Conservation (phyloP, 2,113 vertebrate species). For the Thamnophis sirtalis region DNA sequence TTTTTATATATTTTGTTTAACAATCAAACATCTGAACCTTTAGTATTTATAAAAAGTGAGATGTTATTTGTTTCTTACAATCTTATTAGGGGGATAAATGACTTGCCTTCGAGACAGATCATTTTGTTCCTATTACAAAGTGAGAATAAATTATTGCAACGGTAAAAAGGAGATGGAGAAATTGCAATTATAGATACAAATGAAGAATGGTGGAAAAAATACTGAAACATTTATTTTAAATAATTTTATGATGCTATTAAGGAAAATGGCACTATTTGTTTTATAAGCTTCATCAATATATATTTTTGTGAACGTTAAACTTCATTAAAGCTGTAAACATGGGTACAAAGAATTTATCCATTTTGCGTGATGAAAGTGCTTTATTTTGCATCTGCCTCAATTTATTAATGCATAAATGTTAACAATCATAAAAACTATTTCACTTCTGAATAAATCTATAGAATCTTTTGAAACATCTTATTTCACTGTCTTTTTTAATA, state of each 20-base stretch:
- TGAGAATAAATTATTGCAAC: conserved; percentile 43
- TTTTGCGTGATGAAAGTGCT: conserved; percentile 25
- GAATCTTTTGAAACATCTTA: conserved; percentile 32
- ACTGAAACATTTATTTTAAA: conserved; percentile 47
- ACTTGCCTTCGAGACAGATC: conserved; percentile 35
- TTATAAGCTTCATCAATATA: conserved; percentile 28
- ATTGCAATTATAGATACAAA: conserved; percentile 48
- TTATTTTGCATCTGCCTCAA: conserved; percentile 27
- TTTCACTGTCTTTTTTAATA: conserved; percentile 28
- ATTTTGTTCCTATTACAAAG: conserved; percentile 38
- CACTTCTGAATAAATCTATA: conserved; percentile 16
- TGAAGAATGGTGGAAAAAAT: conserved; percentile 39
- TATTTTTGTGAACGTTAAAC: conserved; percentile 42
- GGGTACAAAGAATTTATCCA: neutral
- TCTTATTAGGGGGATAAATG: conserved; percentile 35
- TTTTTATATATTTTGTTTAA: conserved; percentile 37
- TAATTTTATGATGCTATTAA: conserved; percentile 35
- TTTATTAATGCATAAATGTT: conserved; percentile 38
- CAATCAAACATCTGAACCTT: conserved; percentile 26
- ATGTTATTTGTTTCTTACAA: conserved; percentile 37
- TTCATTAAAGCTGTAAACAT: conserved; percentile 21
- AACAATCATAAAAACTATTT: neutral
- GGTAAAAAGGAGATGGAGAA: conserved; percentile 38
- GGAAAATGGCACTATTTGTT: conserved; percentile 36
- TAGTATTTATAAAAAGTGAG: conserved; percentile 34